These are phyloP conservation scores for Sweltsa coloradensis DNA, from an alignment of 1,140 invertebrate genomes.

Conservation along the genomic window DNA sequence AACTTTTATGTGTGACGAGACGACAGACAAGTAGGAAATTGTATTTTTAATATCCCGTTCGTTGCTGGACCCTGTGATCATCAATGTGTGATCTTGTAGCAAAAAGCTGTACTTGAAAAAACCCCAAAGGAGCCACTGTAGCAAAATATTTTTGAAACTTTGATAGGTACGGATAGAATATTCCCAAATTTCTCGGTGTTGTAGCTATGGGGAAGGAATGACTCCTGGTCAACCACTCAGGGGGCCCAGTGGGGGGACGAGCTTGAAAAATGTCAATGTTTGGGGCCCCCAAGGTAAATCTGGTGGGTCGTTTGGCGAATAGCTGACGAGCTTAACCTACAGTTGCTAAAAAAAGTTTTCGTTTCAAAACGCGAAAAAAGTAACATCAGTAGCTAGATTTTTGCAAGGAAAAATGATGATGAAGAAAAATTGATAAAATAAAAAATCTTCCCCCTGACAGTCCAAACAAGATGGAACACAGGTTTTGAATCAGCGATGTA, in stretches of 20 bases:
- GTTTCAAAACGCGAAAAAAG: background rate
- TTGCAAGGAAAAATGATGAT: background rate
- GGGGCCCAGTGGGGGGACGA: background rate
- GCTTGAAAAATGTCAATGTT: background rate
- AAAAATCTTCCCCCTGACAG: background rate
- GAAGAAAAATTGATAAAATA: background rate
- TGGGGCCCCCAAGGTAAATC: slow-evolving; percentile 1
- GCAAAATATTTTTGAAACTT: background rate
- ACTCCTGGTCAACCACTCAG: background rate
- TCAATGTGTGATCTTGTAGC: background rate
- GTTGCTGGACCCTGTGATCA: background rate
- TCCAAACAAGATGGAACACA: slow-evolving; percentile 1
- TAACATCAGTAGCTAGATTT: background rate
- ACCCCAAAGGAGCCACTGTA: background rate
- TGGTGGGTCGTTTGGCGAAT: background rate
- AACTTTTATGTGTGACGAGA: background rate
- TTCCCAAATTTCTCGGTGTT: background rate
- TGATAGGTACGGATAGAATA: background rate
- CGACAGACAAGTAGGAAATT: background rate
- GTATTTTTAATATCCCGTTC: background rate
- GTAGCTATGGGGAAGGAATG: background rate
- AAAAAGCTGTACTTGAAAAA: background rate
- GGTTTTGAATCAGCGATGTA: background rate
- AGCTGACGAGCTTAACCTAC: background rate
- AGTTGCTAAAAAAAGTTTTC: background rate